Base-by-base conservation (phyloP, 2,113 vertebrate species). In the Malurus melanocephalus region DNA sequence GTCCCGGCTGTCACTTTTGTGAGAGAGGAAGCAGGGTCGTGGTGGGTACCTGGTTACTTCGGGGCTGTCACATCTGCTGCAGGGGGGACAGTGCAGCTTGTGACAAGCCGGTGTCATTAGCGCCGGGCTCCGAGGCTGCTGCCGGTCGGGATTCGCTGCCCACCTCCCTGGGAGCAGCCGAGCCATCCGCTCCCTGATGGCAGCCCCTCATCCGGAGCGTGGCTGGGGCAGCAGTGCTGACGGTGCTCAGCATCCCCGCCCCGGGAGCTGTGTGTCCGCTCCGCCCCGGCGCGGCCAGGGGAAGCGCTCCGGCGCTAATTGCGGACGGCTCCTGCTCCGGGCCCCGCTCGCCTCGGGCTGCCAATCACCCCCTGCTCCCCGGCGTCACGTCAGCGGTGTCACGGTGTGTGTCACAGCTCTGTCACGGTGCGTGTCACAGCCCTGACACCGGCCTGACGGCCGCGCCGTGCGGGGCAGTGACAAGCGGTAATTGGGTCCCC, bases 21-120 rank as follows among this genome's bases (percentile, higher is more conserved):
- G 35, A 62, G 72, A 90, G 72, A 93, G 26, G 65, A 83, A 90
- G 53, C 16, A 1, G 69, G 57, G 53, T 67, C 73, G 2, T 68
- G 42, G 84, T 30, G 51, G 74, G 55, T 82, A 91, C 81, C 82
- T 81, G 68, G 56, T 93, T 83, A 33, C 66, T 81, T 76, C 13
- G 66, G 66, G 80, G 64, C 90, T 95, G 95, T 94, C 94, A 93
- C 55, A 15, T 86, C 53, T 92, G 80, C 84, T 84, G 89, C 88
- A 84, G 86, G 86, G 85, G 77, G 73, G 68, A 91, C 74, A 24
- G 73, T 80, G 21, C 23, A 49, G 73, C 48, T 74, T 76, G 61
- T 90, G 94, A 93, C 85, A 91, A 80, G 92, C 66, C 0, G 3
- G 18, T 81, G 80, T 92, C 88, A 93, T 93, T 95, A 95, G 77